phyloP scores from a whole-genome alignment of 2,888 invertebrate species.

The Caenorhabditis doughertyi region DNA sequence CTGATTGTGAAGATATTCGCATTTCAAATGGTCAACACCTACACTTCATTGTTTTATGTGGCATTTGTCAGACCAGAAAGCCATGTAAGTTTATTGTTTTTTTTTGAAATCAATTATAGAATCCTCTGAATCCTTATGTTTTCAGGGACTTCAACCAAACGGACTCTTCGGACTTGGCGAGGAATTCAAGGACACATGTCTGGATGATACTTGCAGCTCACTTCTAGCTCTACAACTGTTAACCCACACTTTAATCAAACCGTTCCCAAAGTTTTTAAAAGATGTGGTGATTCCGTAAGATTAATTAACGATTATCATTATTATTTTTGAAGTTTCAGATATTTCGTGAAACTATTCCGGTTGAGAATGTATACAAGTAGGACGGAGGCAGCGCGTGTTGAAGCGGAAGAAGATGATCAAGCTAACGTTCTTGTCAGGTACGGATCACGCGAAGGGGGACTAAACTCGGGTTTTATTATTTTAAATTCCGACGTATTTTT shows the following conservation, averaged over 20 bases:
- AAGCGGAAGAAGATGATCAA: conserved; percentile 57
- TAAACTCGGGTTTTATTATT: no score
- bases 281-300: conserved; percentile 83
- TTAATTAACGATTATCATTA: no score
- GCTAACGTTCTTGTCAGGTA: conserved; percentile 78
- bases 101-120: no score
- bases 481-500: no score
- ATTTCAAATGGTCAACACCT: conserved; percentile 85
- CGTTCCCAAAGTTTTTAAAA: conserved; percentile 84
- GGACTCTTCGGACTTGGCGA: conserved; percentile 82
- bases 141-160: conserved; percentile 73
- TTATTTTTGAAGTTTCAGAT: conserved; percentile 33
- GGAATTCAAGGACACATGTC: conserved; percentile 83
- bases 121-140: not conserved
- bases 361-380: conserved; percentile 54
- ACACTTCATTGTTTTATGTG: conserved; percentile 84
- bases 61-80: conserved; percentile 84
- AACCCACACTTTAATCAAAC: conserved; percentile 84
- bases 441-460: no score
- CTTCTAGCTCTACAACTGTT: conserved; percentile 84
- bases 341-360: conserved; percentile 61
- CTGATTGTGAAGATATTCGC: conserved; percentile 85
- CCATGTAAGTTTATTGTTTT: conserved; percentile 67
- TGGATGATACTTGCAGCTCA: conserved; percentile 84
- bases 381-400: conserved; percentile 36